Percentiles rank a stretch among this genome's conserved stretches.
Evolutionary conservation across 2,888 invertebrate genomes (phyloP).

Genomic region (Tenthredo amoena): DNA sequence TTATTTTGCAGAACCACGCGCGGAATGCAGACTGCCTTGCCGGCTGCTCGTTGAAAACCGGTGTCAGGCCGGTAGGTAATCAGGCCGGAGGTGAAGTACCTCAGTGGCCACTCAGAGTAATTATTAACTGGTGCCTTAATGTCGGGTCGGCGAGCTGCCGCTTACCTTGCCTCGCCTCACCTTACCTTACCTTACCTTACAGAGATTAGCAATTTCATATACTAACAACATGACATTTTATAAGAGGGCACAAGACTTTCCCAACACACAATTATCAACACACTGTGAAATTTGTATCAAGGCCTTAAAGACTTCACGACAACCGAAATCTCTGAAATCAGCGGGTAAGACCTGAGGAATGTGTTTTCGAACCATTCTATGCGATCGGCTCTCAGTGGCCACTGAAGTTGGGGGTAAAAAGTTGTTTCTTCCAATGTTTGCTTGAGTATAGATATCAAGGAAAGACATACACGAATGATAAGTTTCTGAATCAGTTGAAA

Average conservation of each 20-base stretch:
- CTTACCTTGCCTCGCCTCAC: constrained; percentile 8
- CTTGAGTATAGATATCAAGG: not conserved
- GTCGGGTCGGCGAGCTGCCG: constrained; percentile 18
- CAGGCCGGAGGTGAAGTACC: constrained; percentile 52
- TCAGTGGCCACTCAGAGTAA: constrained; percentile 35
- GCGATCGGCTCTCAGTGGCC: not conserved
- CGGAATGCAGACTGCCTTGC: constrained; percentile 53
- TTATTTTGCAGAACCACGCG: constrained; percentile 54
- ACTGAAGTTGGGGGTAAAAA: not conserved
- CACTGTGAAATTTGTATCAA: not conserved
- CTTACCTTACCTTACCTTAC: not conserved
- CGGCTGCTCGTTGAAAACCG: constrained; percentile 52
- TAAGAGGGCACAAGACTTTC: not conserved
- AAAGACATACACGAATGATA: not conserved
- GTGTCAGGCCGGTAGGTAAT: constrained; percentile 49
- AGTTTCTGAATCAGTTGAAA: not conserved
- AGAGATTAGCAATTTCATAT: constrained; percentile 18
- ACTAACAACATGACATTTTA: not conserved
- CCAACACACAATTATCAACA: not conserved
- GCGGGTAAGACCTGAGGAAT: not conserved
- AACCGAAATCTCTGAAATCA: not conserved
- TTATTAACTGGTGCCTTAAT: constrained; percentile 44
- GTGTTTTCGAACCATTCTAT: not conserved
- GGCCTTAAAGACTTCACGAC: not conserved
- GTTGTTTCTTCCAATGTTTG: not conserved